Evolutionary conservation across 2,113 vertebrate genomes (phyloP).

Genomic region (Marmota flaviventris): DNA sequence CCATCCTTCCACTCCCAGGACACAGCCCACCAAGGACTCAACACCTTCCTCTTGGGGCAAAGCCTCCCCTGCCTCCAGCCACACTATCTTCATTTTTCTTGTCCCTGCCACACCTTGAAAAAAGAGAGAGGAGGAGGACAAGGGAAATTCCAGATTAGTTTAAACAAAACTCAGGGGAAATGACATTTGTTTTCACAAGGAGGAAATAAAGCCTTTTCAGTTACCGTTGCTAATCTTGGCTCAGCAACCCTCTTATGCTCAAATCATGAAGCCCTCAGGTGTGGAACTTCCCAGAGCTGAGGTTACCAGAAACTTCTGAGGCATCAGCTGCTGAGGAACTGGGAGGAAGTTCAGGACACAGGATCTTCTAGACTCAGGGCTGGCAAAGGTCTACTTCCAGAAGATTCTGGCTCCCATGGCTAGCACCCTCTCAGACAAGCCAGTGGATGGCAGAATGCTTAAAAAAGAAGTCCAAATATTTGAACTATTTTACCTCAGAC

Average conservation of each 20-base stretch:
- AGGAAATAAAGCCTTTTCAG: constrained; percentile 2
- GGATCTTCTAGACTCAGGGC: background rate
- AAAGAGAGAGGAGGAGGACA: background rate
- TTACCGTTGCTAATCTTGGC: background rate
- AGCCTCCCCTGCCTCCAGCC: background rate
- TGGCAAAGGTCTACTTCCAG: background rate
- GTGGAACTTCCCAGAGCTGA: background rate
- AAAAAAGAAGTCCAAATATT: background rate
- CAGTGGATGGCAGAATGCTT: background rate
- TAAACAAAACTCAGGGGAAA: constrained; percentile 53
- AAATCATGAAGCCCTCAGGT: background rate
- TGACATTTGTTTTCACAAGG: constrained; percentile 56
- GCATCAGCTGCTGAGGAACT: background rate
- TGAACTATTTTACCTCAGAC: background rate
- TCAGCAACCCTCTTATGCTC: background rate
- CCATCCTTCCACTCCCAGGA: too few species aligned
- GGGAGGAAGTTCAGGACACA: background rate
- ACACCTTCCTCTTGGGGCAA: background rate
- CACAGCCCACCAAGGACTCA: background rate
- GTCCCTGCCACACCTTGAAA: background rate
- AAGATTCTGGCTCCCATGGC: background rate
- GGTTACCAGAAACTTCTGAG: background rate
- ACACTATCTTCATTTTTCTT: background rate
- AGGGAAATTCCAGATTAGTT: constrained; percentile 65
- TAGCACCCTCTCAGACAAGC: background rate